These are phyloP conservation scores for Litoditis marina DNA, from an alignment of 2,888 invertebrate species.

Conservation along the genomic window DNA sequence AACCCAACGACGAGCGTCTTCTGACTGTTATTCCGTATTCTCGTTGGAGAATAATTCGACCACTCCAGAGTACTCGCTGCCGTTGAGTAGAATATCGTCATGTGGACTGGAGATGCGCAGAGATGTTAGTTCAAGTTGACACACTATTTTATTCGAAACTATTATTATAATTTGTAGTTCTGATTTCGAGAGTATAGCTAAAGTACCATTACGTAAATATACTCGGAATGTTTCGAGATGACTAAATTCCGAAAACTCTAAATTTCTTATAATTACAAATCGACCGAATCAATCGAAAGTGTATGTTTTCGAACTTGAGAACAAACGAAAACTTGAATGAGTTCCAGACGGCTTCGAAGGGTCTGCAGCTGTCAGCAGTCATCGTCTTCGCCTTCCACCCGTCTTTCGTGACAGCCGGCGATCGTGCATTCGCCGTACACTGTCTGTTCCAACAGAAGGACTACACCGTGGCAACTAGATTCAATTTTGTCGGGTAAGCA, in stretches of 20 bases:
- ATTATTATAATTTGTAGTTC: not conserved
- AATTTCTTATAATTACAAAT: too few relatives aligned
- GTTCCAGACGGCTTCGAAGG: not conserved
- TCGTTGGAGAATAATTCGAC: conserved; percentile 3
- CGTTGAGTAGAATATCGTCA: conserved; percentile 9
- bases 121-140: conserved; percentile 8
- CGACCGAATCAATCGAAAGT: not conserved
- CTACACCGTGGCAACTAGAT: conserved; percentile 10
- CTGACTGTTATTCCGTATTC: conserved; percentile 13
- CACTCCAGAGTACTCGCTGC: conserved; percentile 10
- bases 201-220: not conserved
- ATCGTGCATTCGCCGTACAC: conserved; percentile 18
- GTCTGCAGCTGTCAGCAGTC: conserved; percentile 12
- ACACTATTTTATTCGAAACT: too few relatives aligned
- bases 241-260: too few relatives aligned
- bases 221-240: too few relatives aligned
- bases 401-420: conserved; percentile 17
- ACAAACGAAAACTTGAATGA: too few relatives aligned
- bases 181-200: not conserved
- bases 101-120: conserved; percentile 19
- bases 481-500: conserved; percentile 14
- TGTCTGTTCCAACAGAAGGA: conserved; percentile 23
- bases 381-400: conserved; percentile 23
- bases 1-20: conserved; percentile 10
- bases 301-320: not conserved